Base-by-base conservation (phyloP, 2,113 vertebrate species). In the Glaucomys volans region DNA sequence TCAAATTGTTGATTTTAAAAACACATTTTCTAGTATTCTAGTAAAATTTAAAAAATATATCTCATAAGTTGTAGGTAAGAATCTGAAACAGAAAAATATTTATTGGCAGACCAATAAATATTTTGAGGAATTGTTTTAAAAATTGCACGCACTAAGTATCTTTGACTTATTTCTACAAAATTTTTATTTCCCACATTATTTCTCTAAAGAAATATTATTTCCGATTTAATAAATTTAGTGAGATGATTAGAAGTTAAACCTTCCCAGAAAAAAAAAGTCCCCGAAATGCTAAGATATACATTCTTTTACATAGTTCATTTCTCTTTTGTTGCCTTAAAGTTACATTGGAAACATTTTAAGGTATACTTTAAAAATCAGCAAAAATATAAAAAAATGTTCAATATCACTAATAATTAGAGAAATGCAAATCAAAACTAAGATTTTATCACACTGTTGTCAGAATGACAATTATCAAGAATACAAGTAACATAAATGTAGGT, bases 321-420 rank as follows among this genome's bases (percentile, higher is more conserved):
- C 94, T 35, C n/a, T 96, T 44, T 95, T 74, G 17, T 52, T 92
- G 66, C 77, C 1, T n/a, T 1, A 95, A 95, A 94, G 82, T 95
- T 77, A 71, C 1, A 71, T 93, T 95, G 32, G 87, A 94, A 97
- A 96, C 47, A 87, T 93, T 94, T 97, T 83, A 95, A 96, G 85
- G 94, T 95, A 5, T 26, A 75, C 96, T 97, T 97, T 57, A 22
- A 57, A 57, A 57, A 57, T 57, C 16, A 52, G 17, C 52, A 17
- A 52, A 52, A 4, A 52, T 52, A 17, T 52, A 14, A 16, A 52
- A 50, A 52, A 57, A 57, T 57, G 20, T 57, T 57, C 6, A 22
- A 57, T 2, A 57, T 57, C 20, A 22, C 54, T 22, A 57, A 20
- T 20, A 24, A 2, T 57, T 57, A 57, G 54, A 57, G 54, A 57